phyloP scores from a whole-genome alignment of 1,140 invertebrate genomes.

The Dendroctonus ponderosae region DNA sequence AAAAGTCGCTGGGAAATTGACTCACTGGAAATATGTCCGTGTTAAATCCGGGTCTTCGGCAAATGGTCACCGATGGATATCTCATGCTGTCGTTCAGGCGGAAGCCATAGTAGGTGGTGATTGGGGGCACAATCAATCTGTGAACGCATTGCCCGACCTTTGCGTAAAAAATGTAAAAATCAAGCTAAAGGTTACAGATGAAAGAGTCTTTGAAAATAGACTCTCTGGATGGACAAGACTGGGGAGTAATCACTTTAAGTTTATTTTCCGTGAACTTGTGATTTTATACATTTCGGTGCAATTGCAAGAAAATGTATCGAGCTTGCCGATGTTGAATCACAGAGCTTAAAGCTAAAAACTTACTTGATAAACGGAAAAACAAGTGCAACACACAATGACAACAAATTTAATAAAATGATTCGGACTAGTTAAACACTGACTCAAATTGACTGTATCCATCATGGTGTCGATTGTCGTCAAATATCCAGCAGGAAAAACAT shows the following conservation, averaged over 20 bases:
- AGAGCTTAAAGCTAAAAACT: not conserved
- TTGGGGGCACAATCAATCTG: constrained; percentile 58
- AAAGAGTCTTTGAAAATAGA: no score
- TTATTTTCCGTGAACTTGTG: not conserved
- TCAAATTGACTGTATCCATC: constrained; percentile 42
- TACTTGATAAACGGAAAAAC: constrained; percentile 46
- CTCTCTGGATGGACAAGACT: no score
- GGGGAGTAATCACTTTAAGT: no score
- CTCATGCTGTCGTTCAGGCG: constrained; percentile 61
- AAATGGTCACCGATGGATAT: constrained; percentile 64
- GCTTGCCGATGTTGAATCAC: not conserved
- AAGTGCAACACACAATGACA: constrained; percentile 50
- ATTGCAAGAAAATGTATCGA: not conserved
- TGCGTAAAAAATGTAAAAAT: constrained; percentile 3
- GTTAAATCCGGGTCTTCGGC: constrained; percentile 61
- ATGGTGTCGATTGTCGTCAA: constrained; percentile 3
- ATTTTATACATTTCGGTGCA: not conserved
- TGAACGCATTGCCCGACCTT: constrained; percentile 58
- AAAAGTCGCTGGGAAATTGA: constrained; percentile 5
- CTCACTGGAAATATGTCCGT: constrained; percentile 54
- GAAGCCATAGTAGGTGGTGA: constrained; percentile 63
- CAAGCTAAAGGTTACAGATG: not conserved
- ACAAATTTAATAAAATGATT: constrained; percentile 52
- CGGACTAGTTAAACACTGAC: constrained; percentile 50
- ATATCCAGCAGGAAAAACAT: not conserved